A percentile compares a stretch with the other conserved stretches of the same genome.
Evolutionary conservation across 1,140 invertebrate species (phyloP).

Genomic region (Diorhabda sublineata): DNA sequence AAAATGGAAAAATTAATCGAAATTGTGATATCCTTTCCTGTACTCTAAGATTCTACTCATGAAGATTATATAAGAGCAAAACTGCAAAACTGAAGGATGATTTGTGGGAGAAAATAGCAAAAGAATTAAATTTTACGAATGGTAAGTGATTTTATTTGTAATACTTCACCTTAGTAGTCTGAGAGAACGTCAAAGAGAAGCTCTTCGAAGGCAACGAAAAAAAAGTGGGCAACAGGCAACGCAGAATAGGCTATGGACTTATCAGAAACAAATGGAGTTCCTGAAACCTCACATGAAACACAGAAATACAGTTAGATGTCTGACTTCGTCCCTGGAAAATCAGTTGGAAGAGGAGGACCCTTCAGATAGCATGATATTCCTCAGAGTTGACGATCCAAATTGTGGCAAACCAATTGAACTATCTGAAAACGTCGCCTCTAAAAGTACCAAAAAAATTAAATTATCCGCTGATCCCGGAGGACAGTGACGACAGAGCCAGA

Average conservation of each 20-base stretch:
- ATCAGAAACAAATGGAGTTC: constrained; percentile 8
- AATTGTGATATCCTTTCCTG: no score
- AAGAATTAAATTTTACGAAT: no score
- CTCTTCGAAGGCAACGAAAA: constrained; percentile 11
- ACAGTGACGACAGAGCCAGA: constrained; percentile 7
- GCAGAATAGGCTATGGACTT: constrained; percentile 8
- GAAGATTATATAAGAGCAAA: no score
- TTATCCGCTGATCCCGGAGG: constrained; percentile 6
- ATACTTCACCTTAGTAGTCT: neutral
- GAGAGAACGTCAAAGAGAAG: constrained; percentile 5
- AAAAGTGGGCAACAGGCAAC: constrained; percentile 7
- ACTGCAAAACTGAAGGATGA: no score
- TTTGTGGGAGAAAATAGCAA: no score
- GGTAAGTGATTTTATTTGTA: no score
- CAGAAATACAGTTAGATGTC: constrained; percentile 5
- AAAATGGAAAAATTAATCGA: no score
- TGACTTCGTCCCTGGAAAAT: neutral
- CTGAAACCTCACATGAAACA: constrained; percentile 9
- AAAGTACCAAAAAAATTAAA: constrained; percentile 2
- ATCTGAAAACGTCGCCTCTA: constrained; percentile 1
- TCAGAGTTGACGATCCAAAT: constrained; percentile 5
- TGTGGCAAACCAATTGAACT: neutral
- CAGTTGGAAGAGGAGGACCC: neutral
- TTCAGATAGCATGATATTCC: neutral
- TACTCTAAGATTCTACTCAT: no score